Evolutionary conservation across 2,113 vertebrate species (phyloP).

Genomic region (Pterocles burchelli): DNA sequence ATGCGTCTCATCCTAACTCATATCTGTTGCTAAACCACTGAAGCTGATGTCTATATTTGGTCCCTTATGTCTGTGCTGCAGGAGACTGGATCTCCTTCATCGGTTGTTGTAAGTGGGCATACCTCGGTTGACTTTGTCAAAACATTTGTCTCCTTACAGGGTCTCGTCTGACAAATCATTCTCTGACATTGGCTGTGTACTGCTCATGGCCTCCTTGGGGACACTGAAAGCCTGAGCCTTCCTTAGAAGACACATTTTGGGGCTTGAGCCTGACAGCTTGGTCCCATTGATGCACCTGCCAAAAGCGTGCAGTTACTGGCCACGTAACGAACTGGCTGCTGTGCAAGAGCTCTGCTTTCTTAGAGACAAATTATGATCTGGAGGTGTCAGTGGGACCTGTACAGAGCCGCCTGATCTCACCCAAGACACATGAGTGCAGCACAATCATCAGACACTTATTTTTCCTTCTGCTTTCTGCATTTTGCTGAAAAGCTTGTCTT

Average conservation of each 20-base stretch:
- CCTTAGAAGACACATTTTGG: background rate
- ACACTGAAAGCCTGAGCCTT: background rate
- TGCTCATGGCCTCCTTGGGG: background rate
- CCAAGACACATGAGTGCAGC: accelerated
- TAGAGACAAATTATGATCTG: background rate
- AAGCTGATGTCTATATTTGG: background rate
- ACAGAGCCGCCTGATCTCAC: accelerated
- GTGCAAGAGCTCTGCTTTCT: background rate
- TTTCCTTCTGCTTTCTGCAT: background rate
- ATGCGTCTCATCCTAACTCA: background rate
- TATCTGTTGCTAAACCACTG: background rate
- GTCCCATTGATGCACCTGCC: background rate
- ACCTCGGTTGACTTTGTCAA: background rate
- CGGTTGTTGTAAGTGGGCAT: background rate
- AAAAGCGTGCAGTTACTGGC: background rate
- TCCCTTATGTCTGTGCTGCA: background rate
- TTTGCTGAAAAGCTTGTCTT: background rate
- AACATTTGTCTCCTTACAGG: background rate
- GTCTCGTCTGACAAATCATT: background rate
- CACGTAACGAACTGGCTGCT: background rate
- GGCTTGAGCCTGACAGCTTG: background rate
- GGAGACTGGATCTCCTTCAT: background rate
- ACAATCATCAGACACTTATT: background rate
- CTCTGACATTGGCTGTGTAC: background rate
- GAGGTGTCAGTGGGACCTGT: background rate